Evolutionary conservation across 2,888 invertebrate genomes (phyloP).

Genomic region (Liodrosophila aerea): DNA sequence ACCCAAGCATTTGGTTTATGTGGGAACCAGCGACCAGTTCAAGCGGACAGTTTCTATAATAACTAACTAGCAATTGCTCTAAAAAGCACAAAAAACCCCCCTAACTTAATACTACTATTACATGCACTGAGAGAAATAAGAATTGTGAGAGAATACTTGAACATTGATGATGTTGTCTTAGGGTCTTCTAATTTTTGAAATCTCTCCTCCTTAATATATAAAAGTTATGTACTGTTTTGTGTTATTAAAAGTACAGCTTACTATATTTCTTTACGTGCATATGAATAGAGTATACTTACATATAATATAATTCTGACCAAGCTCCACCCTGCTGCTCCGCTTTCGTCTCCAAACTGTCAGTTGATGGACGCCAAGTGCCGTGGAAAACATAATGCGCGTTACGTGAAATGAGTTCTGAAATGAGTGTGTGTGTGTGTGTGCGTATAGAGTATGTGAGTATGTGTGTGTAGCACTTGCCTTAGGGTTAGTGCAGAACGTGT

Average conservation of each 20-base stretch:
- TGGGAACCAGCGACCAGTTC: slow-evolving; percentile 51
- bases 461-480: slow-evolving; percentile 30
- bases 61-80: slow-evolving; percentile 46
- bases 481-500: slow-evolving; percentile 28
- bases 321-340: slow-evolving; percentile 37
- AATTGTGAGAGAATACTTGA: too few relatives aligned
- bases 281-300: background rate
- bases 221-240: too few relatives aligned
- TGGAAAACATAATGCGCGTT: slow-evolving; percentile 74
- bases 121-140: background rate
- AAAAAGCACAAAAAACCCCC: slow-evolving; percentile 24
- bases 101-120: background rate
- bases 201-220: too few relatives aligned
- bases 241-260: too few relatives aligned
- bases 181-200: too few relatives aligned
- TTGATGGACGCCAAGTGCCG: slow-evolving; percentile 69
- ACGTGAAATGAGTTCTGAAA: slow-evolving; percentile 73
- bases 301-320: slow-evolving; percentile 51
- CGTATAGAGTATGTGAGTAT: background rate
- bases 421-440: slow-evolving; percentile 10
- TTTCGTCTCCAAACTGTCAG: slow-evolving; percentile 46
- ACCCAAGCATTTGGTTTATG: slow-evolving; percentile 44
- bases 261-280: too few relatives aligned
- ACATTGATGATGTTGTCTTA: too few relatives aligned
- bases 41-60: slow-evolving; percentile 50